Evolutionary conservation across 2,888 invertebrate genomes (phyloP), one percentile per base, ranked within the genome.

Genomic region (Brachyopa scutellaris): DNA sequence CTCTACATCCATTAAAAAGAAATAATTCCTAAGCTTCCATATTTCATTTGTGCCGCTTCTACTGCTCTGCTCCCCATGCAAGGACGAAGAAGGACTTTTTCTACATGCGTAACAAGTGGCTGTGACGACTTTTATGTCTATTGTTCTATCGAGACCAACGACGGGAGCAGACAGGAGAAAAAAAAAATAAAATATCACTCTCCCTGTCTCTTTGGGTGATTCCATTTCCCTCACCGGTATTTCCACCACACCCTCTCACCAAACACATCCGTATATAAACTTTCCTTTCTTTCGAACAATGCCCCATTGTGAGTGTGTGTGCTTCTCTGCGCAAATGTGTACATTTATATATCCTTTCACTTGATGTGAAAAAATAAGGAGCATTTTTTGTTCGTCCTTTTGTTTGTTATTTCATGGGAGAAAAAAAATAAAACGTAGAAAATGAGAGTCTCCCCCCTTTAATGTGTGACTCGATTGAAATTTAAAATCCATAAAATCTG

Each of bases 41-140:
- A 82, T 82, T 82, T 82, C 77, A 77, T 82, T 82, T 66, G 62
- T 33, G 40, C 31, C 40, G 51, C 51, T 61, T 17, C 53, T 67
- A 53, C 15, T 31, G 29, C 53, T 59, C 62, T 53, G 15, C 3
- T 47, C 3, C 26, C 38, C 26, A 33, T 31, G 19, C 72, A 66
- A 72, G 69, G 42, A 70, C 80, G 57, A 76, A 55, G 57, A 55
- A 53, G 57, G 62, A 76, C 53, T 69, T 82, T 76, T 73, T 77
- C 82, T 72, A 72, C 47, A 77, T 82, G 77, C 77, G 82, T 82
- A 82, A 82, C 82, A 82, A 82, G 82, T 82, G 82, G 82, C 82
- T 82, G 77, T 82, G 82, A 82, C 82, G 82, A 82, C 82, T 82
- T 82, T 77, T 77, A 82, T 77, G 82, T 77, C 82, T 82, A 82